Conservation (phyloP, 2,888 invertebrate species). For the Cataglyphis rosenhaueri region DNA sequence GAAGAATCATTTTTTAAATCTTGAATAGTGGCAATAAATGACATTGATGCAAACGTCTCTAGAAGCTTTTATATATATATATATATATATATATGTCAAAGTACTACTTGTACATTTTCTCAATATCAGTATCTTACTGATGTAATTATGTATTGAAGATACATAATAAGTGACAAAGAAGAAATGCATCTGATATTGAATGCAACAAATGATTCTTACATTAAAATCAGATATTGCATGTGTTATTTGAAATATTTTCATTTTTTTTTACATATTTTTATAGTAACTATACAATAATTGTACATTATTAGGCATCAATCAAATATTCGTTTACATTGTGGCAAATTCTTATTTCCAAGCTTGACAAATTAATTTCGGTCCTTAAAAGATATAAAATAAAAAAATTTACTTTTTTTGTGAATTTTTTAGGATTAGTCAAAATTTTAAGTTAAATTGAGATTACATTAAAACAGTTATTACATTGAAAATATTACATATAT, state of each 20-base stretch:
- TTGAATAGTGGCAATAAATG: background rate
- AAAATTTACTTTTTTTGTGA: background rate
- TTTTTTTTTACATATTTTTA: slow-evolving; percentile 12
- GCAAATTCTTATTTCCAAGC: slow-evolving; percentile 20
- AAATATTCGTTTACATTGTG: slow-evolving; percentile 3
- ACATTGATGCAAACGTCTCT: background rate
- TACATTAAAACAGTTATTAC: slow-evolving; percentile 9
- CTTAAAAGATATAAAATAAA: background rate
- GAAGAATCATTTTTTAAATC: slow-evolving; percentile 16
- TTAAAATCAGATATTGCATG: slow-evolving; percentile 33
- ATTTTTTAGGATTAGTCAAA: background rate
- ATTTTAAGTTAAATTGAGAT: slow-evolving; percentile 1
- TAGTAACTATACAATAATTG: slow-evolving; percentile 36
- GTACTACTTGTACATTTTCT: slow-evolving; percentile 24
- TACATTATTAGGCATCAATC: slow-evolving; percentile 33
- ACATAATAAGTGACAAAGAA: slow-evolving; percentile 23
- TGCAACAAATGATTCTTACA: slow-evolving; percentile 41
- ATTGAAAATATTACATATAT: slow-evolving; percentile 14
- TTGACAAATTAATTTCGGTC: background rate
- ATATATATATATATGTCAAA: background rate
- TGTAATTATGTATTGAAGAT: slow-evolving; percentile 32
- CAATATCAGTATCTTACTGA: background rate
- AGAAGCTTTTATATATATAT: background rate
- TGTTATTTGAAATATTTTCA: slow-evolving; percentile 2
- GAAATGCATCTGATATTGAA: slow-evolving; percentile 36